Base-by-base conservation (phyloP, 2,888 invertebrate genomes). In the Aelia acuminata region DNA sequence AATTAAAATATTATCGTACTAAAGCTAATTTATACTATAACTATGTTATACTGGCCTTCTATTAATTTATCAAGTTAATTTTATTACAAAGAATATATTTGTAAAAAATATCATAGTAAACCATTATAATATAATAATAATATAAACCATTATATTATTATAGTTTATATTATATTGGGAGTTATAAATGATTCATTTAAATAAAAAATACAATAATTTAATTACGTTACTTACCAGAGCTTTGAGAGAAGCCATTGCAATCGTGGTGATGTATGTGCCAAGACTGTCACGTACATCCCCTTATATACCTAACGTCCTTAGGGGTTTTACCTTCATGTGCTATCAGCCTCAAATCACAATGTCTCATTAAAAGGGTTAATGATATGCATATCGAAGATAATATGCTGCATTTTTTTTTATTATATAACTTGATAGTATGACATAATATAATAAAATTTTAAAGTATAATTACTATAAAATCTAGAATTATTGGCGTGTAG, bases 221-320 rank as follows among this genome's bases (percentile, higher is more conserved):
- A 57, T 26, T 57, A 57, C 26, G 11, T 49, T 35, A 70, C 63
- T 1, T 35, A 70, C 63, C 63, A 70, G 31, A 18, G 63, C 20
- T 35, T 70, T 70, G 63, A 31, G 15, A 70, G 63, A 70, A 15
- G 63, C 35, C 63, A 70, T 70, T 70, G 63, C 35, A 20, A n/a
- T 8, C 5, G 15, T 70, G 31, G 15, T 18, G n/a, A n/a, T 35
- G 63, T 70, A 1, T 70, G 63, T 35, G 31, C 20, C 20, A n/a
- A 15, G 1, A 18, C 63, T 70, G 63, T 35, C 31, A 70, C 31
- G 35, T 1, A 70, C 63, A 35, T 10, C 35, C 35, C 35, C 63
- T 70, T 70, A 35, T 70, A 70, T 70, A 70, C 63, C 8, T n/a
- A 35, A 70, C 31, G 63, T 70, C 63, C 63, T 70, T 70, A 70